Percentiles rank a stretch among this genome's conserved stretches.
Evolutionary conservation across 2,113 vertebrate genomes (phyloP).

Genomic region (Lates calcarifer): DNA sequence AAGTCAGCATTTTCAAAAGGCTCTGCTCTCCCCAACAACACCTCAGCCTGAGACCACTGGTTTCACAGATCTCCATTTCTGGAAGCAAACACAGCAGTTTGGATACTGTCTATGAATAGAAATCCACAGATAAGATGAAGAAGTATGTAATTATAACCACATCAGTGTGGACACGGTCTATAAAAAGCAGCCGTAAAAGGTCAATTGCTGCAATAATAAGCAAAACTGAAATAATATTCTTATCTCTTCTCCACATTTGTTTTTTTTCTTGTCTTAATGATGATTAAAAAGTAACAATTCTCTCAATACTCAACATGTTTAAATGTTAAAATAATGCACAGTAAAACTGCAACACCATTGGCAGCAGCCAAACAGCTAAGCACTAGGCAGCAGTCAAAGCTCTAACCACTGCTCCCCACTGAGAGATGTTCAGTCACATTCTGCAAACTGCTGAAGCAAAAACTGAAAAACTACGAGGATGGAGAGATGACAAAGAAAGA

Average conservation of each 20-base stretch:
- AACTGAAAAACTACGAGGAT: conserved; percentile 41
- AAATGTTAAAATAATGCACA: conserved; percentile 44
- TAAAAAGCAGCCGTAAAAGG: not conserved
- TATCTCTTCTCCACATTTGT: not conserved
- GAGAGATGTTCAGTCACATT: conserved; percentile 53
- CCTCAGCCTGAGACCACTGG: not conserved
- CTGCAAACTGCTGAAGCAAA: conserved; percentile 49
- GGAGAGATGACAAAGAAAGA: not conserved
- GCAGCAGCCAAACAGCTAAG: conserved; percentile 22
- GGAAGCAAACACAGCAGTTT: not conserved
- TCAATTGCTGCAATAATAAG: not conserved
- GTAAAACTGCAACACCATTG: conserved; percentile 32
- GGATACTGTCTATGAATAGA: not conserved
- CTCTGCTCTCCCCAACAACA: not conserved
- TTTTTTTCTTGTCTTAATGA: not conserved
- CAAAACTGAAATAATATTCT: not conserved
- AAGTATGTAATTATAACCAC: not conserved
- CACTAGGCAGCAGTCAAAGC: conserved; percentile 32
- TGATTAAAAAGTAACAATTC: conserved; percentile 22
- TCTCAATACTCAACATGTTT: not conserved
- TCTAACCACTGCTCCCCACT: conserved; percentile 39
- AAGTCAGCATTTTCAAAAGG: conserved; percentile 1
- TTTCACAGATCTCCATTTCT: not conserved
- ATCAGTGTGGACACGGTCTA: not conserved
- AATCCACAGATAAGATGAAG: not conserved